Conservation (phyloP, 1,140 invertebrate species). For the Phocides pigmalion region DNA sequence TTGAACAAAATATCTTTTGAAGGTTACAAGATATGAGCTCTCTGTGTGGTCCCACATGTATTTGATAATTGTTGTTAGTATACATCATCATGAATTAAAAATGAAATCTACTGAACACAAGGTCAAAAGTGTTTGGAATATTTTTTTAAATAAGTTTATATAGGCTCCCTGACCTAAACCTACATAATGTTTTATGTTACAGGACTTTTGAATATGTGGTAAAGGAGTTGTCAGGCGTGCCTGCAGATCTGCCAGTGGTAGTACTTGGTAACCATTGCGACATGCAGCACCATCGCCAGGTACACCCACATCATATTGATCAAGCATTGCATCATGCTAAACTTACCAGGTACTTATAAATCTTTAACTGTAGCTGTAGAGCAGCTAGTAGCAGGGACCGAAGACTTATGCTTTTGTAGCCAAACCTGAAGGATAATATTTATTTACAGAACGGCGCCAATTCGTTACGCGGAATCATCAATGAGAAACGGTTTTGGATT, state of each 20-base stretch:
- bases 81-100: too few species aligned
- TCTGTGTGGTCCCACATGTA: too few species aligned
- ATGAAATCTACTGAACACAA: too few species aligned
- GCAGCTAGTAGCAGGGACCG: too few species aligned
- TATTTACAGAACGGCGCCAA: conserved; percentile 84
- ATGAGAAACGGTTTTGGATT: conserved; percentile 99
- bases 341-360: conserved; percentile 60
- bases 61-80: too few species aligned
- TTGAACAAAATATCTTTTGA: too few species aligned
- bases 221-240: conserved; percentile 93
- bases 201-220: conserved; percentile 98
- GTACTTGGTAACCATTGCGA: conserved; percentile 97
- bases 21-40: too few species aligned
- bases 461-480: conserved; percentile 95
- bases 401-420: too few species aligned
- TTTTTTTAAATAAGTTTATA: too few species aligned
- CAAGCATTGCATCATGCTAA: conserved; percentile 71
- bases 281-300: conserved; percentile 95
- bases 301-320: conserved; percentile 85
- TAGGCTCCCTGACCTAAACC: too few species aligned
- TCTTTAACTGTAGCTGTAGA: conserved; percentile 3
- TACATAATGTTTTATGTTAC: conserved; percentile 39
- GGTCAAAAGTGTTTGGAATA: too few species aligned
- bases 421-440: too few species aligned
- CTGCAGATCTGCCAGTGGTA: conserved; percentile 94